These are phyloP conservation scores for Copidosoma floridanum DNA, from an alignment of 1,140 invertebrate genomes.

Conservation along the genomic window DNA sequence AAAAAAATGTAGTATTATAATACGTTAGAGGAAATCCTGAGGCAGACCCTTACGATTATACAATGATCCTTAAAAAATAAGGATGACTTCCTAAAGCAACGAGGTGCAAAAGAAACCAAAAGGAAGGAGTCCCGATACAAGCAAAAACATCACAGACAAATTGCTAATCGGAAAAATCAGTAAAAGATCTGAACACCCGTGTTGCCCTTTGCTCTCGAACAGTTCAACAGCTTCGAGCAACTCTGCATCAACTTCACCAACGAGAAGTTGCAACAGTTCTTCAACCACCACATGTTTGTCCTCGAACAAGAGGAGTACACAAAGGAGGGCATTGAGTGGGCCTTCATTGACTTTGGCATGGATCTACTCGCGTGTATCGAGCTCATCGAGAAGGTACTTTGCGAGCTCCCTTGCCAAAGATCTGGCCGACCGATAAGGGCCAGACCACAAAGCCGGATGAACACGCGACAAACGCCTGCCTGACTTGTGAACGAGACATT, in stretches of 20 bases:
- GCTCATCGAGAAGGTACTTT: conserved; percentile 90
- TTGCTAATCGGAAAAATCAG: conserved; percentile 30
- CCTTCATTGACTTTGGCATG: conserved; percentile 98
- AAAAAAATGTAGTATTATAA: neutral
- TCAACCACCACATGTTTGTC: conserved; percentile 99
- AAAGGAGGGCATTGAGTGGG: conserved; percentile 91
- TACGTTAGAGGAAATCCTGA: neutral
- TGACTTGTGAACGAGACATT: conserved; percentile 14
- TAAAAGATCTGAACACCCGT: conserved; percentile 39
- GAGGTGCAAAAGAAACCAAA: neutral
- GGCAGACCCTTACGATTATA: conserved; percentile 22
- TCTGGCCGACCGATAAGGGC: neutral
- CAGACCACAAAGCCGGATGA: neutral
- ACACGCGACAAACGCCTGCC: neutral
- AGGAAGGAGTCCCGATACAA: neutral
- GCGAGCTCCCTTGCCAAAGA: conserved; percentile 1
- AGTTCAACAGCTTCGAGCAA: conserved; percentile 98
- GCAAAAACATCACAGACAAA: conserved; percentile 13
- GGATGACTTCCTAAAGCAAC: neutral
- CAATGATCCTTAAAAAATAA: neutral
- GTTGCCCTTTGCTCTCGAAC: conserved; percentile 52
- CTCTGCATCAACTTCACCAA: conserved; percentile 99
- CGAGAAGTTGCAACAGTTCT: conserved; percentile 96
- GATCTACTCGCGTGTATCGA: conserved; percentile 95
- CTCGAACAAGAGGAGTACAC: conserved; percentile 98